A percentile compares a stretch with the other conserved stretches of the same genome.
Evolutionary conservation across 2,113 vertebrate genomes (phyloP).

Genomic region (Heterocephalus glaber): DNA sequence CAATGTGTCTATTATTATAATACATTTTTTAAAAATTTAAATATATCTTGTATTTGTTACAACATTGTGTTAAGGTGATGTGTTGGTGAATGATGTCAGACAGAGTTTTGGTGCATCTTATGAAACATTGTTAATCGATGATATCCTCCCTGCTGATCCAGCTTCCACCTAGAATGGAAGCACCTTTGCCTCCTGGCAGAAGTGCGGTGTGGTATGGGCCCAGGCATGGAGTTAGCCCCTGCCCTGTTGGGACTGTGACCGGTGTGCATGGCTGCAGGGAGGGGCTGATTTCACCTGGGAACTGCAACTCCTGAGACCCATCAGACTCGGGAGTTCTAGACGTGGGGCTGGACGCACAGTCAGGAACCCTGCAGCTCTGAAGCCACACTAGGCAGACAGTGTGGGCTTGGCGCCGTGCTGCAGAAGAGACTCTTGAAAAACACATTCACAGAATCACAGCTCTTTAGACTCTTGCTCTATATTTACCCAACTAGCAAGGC

Average conservation of each 20-base stretch:
- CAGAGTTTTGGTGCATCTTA: not conserved
- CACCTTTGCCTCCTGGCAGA: not conserved
- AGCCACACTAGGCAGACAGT: not conserved
- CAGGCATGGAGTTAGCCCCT: not conserved
- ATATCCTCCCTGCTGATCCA: accelerated
- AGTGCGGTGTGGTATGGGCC: accelerated
- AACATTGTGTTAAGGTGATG: not conserved
- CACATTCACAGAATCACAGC: not conserved
- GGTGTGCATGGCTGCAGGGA: constrained; percentile 28
- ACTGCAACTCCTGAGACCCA: not conserved
- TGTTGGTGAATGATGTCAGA: not conserved
- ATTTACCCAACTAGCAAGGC: not conserved
- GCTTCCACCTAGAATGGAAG: not conserved
- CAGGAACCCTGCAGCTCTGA: not conserved
- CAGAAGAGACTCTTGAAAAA: not conserved
- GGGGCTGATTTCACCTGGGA: constrained; percentile 34
- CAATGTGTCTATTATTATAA: not conserved
- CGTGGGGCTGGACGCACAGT: not conserved
- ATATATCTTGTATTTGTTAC: not conserved
- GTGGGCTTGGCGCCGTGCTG: not conserved
- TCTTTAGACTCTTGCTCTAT: not conserved
- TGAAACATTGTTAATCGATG: not conserved
- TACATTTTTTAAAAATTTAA: not conserved
- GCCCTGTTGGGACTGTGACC: constrained; percentile 63
- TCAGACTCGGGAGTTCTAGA: not conserved